Percentiles rank a stretch among this genome's conserved stretches.
phyloP scores from a whole-genome alignment of 2,888 invertebrate species.

The Oegoconia quadripuncta region DNA sequence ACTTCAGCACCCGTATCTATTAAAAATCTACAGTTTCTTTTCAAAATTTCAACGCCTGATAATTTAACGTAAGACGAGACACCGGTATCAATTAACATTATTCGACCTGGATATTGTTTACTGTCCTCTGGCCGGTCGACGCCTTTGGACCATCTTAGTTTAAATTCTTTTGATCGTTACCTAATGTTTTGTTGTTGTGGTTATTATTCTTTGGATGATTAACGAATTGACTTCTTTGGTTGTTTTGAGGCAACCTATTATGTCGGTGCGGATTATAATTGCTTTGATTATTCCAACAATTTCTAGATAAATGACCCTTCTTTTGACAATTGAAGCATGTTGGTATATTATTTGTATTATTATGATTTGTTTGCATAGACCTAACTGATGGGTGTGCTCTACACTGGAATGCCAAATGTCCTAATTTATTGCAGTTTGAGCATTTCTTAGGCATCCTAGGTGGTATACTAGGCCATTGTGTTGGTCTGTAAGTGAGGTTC shows the following conservation, averaged over 20 bases:
- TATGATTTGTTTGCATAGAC: neutral
- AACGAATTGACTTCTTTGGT: neutral
- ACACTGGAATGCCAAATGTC: slow-evolving; percentile 18
- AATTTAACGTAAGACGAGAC: slow-evolving; percentile 16
- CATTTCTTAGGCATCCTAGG: no score
- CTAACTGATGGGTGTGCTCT: slow-evolving; percentile 9
- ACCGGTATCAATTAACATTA: slow-evolving; percentile 16
- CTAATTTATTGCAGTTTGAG: slow-evolving; percentile 16
- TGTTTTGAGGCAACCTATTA: neutral
- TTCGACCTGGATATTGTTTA: slow-evolving; percentile 10
- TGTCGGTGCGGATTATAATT: neutral
- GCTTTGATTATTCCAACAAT: slow-evolving; percentile 15
- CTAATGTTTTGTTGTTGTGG: neutral
- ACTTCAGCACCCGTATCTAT: slow-evolving; percentile 21
- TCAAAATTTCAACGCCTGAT: neutral
- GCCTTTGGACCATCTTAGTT: neutral
- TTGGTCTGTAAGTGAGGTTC: slow-evolving; percentile 4
- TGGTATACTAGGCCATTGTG: no score
- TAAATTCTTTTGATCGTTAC: neutral
- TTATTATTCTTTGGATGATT: neutral
- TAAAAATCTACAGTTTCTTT: slow-evolving; percentile 13
- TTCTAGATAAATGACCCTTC: slow-evolving; percentile 12
- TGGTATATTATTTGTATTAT: slow-evolving; percentile 8
- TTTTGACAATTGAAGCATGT: slow-evolving; percentile 19
- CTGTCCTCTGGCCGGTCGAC: slow-evolving; percentile 7